A percentile compares a stretch with the other conserved stretches of the same genome.
These are phyloP conservation scores for Osmerus eperlanus DNA, from an alignment of 2,113 vertebrate species.

Conservation along the genomic window DNA sequence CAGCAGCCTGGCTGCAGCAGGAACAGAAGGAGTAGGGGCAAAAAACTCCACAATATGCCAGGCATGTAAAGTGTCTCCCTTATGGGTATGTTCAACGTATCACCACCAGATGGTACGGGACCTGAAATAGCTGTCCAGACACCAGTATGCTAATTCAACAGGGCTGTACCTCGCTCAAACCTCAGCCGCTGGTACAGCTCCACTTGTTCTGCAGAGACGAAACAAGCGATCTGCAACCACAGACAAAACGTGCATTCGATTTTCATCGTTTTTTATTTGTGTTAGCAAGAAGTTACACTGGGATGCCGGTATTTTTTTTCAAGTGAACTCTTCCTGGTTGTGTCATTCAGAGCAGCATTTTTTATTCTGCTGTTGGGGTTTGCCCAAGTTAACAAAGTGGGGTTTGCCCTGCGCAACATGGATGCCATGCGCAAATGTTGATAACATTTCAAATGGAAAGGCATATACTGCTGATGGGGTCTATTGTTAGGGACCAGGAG, in stretches of 20 bases:
- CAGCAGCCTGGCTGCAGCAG: background rate
- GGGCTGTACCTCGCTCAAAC: constrained; percentile 86
- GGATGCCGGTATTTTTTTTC: too few species aligned
- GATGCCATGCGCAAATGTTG: background rate
- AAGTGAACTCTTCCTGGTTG: too few species aligned
- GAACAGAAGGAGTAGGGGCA: background rate
- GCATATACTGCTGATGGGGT: background rate
- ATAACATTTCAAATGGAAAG: too few species aligned
- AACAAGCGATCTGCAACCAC: constrained; percentile 82
- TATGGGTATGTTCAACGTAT: constrained; percentile 10
- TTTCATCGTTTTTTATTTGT: background rate
- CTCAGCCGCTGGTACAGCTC: constrained; percentile 85
- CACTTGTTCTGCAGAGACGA: constrained; percentile 81
- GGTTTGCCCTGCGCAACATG: background rate
- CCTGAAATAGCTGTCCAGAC: constrained; percentile 38
- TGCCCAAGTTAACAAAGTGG: too few species aligned
- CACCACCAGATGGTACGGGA: constrained; percentile 24
- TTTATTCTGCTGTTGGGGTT: too few species aligned
- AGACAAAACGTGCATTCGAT: background rate
- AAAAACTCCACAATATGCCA: constrained; percentile 18
- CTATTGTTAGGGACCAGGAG: background rate
- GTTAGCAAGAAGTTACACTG: too few species aligned
- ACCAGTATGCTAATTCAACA: constrained; percentile 9
- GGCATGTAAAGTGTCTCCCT: constrained; percentile 29
- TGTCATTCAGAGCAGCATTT: too few species aligned